phyloP scores from a whole-genome alignment of 2,888 invertebrate genomes.

The Agonum fuliginosum region DNA sequence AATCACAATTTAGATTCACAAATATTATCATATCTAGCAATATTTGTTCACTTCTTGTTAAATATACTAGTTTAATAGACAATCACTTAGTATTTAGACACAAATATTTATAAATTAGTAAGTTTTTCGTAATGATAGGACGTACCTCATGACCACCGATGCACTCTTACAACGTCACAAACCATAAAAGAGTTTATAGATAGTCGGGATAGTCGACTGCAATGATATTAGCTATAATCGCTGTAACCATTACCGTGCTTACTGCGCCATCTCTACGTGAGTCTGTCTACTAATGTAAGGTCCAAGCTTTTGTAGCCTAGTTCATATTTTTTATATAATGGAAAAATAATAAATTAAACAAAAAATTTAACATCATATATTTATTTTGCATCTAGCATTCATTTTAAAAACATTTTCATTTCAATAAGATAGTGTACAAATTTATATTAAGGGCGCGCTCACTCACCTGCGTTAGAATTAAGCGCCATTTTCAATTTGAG shows the following conservation, averaged over 20 bases:
- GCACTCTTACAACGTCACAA: conserved; percentile 58
- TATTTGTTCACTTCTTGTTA: conserved; percentile 33
- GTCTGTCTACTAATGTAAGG: too few species aligned
- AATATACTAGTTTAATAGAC: not conserved
- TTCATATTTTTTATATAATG: too few species aligned
- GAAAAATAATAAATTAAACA: too few species aligned
- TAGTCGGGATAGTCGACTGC: too few species aligned
- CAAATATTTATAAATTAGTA: not conserved
- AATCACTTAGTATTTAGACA: conserved; percentile 33
- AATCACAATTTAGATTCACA: conserved; percentile 35
- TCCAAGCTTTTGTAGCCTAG: too few species aligned
- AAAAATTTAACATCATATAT: too few species aligned
- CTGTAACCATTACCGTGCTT: too few species aligned
- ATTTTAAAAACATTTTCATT: conserved; percentile 37
- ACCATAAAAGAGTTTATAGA: conserved; percentile 57
- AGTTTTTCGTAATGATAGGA: conserved; percentile 1
- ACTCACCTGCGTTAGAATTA: too few species aligned
- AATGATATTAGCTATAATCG: too few species aligned
- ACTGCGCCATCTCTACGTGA: too few species aligned
- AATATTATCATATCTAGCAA: not conserved
- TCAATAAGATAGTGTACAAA: not conserved
- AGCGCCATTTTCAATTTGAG: too few species aligned
- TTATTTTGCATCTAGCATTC: conserved; percentile 30
- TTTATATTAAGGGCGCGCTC: too few species aligned
- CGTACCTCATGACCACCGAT: conserved; percentile 57